Base-by-base conservation (phyloP, 53 echinoderm and acorn worm species). In the Luidia sarsii region DNA sequence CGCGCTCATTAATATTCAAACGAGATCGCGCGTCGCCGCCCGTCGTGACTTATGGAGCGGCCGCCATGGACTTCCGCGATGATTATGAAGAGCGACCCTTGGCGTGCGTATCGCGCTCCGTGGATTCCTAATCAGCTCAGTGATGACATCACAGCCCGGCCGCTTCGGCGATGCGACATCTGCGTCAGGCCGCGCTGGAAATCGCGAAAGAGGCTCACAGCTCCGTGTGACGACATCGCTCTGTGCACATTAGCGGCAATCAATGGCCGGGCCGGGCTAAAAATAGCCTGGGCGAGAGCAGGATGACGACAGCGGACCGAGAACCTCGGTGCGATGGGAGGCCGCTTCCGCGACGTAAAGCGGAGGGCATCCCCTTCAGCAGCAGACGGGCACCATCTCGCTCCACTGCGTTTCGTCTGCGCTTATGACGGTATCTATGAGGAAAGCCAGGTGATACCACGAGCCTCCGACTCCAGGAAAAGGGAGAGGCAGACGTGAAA, bases 191-290 rank as follows among this genome's bases (percentile, higher is more conserved):
- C 32, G 77, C 77, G 77, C 46, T 61, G 61, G 77, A 77, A 77
- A 61, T 39, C 77, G 77, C 46, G 77, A 77, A 77, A 77, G 43
- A 77, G 61, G 77, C 77, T 59, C 59, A 32, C 61, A 60, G 86
- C 60, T 69, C 60, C 60, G 71, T 62, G 65, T 88, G 88, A 88
- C 88, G 88, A 88, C 88, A 88, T 88, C 82, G 68, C 82, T 82
- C 82, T 67, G 82, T 72, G 75, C 82, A 88, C 67, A 82, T 88
- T 88, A 88, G 88, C 74, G 67, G 74, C 88, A 88, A 88, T 88
- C 88, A 88, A 88, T 88, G 88, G 82, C 67, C 70, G 71, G 48
- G 32, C n/a, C 70, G 41, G 39, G 88, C 88, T 88, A 67, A 82
- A 88, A 88, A 88, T 88, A 88, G 88, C 60, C 67, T 28, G 64